These are phyloP conservation scores for Tribolium freemani DNA, from an alignment of 2,888 invertebrate genomes.

Conservation along the genomic window DNA sequence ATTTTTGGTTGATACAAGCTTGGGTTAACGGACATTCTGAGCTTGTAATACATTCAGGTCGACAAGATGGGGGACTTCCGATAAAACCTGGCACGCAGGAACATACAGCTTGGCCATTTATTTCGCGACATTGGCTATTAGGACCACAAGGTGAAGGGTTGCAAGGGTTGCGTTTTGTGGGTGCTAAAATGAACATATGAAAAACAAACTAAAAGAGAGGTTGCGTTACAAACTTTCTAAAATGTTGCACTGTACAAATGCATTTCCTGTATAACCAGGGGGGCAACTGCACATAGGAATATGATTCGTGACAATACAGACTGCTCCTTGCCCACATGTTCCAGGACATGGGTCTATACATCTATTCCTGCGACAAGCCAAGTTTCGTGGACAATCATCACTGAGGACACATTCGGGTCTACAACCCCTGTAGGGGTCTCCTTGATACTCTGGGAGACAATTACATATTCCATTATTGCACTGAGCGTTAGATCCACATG, in stretches of 20 bases:
- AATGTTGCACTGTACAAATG: constrained; percentile 68
- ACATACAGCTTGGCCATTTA: constrained; percentile 83
- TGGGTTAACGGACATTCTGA: constrained; percentile 82
- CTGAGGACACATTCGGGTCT: constrained; percentile 89
- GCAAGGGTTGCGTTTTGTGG: constrained; percentile 75
- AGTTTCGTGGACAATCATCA: constrained; percentile 82
- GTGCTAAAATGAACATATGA: constrained; percentile 63
- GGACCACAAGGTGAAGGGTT: constrained; percentile 84
- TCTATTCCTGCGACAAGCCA: constrained; percentile 87
- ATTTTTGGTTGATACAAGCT: constrained; percentile 81
- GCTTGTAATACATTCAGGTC: constrained; percentile 83
- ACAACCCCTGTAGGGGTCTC: constrained; percentile 90
- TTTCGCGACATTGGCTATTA: constrained; percentile 80
- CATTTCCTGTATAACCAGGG: constrained; percentile 84
- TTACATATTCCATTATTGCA: constrained; percentile 86
- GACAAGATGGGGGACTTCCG: constrained; percentile 83
- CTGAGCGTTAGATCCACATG: constrained; percentile 88
- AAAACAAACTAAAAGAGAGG: not conserved
- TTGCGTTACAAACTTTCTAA: constrained; percentile 25
- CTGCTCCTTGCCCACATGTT: constrained; percentile 85
- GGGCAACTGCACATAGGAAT: constrained; percentile 85
- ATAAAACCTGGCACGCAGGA: constrained; percentile 82
- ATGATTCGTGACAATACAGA: constrained; percentile 86
- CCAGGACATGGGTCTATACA: constrained; percentile 88
- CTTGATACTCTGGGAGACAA: constrained; percentile 86